Conservation (phyloP, 2,888 invertebrate genomes). For the Imbricaverruca yamaguchii region DNA sequence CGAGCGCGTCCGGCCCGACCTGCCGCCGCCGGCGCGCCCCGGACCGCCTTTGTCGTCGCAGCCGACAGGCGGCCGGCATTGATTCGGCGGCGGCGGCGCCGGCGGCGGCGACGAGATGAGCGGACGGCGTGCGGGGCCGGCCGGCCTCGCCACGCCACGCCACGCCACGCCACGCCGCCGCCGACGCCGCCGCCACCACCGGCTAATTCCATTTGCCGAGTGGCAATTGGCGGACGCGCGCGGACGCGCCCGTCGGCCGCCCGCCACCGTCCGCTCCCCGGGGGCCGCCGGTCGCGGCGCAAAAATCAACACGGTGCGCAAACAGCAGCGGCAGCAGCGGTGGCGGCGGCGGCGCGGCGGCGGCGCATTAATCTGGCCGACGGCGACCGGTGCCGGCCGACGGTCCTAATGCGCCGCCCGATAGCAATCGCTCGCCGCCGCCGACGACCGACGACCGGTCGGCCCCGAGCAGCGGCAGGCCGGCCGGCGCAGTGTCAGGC, state of each 20-base stretch:
- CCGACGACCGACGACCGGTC: background rate
- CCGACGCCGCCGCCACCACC: background rate
- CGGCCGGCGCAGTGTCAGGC: background rate
- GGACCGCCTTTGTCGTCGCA: background rate
- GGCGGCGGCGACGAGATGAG: background rate
- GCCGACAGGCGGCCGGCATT: background rate
- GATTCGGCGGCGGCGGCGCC: conserved; percentile 3
- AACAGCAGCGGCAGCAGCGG: background rate
- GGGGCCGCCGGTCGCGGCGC: background rate
- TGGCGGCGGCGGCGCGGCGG: background rate
- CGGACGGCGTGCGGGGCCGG: background rate
- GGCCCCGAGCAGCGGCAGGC: background rate
- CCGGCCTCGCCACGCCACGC: background rate
- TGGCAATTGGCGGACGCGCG: conserved; percentile 18
- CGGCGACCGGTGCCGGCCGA: background rate
- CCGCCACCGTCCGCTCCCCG: background rate
- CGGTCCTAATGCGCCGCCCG: background rate
- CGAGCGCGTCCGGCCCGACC: background rate
- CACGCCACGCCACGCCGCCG: conserved; percentile 11
- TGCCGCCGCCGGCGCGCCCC: background rate
- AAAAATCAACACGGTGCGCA: background rate
- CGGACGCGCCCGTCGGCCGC: background rate
- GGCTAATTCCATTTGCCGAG: conserved; percentile 21
- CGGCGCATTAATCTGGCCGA: background rate
- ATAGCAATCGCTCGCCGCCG: background rate